These are phyloP conservation scores for Agrilus planipennis DNA, from an alignment of 1,140 invertebrate species.

Conservation along the genomic window DNA sequence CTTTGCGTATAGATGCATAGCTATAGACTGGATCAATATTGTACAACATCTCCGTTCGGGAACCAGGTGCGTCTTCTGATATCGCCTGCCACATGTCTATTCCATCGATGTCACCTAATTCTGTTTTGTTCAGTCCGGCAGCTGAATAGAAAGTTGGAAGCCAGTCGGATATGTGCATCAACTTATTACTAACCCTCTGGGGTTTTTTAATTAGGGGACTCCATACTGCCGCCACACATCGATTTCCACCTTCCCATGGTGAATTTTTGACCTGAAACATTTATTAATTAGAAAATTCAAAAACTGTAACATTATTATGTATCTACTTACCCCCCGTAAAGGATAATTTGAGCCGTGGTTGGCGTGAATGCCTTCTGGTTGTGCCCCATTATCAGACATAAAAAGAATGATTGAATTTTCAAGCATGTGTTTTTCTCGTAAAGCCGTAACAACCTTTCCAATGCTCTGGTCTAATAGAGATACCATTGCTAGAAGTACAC, in stretches of 20 bases:
- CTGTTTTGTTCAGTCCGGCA: slow-evolving; percentile 28
- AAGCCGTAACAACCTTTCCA: slow-evolving; percentile 57
- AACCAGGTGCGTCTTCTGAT: slow-evolving; percentile 35
- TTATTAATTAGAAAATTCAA: slow-evolving; percentile 4
- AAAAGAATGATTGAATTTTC: slow-evolving; percentile 65
- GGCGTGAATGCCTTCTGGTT: slow-evolving; percentile 51
- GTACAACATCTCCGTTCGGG: slow-evolving; percentile 54
- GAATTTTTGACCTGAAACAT: slow-evolving; percentile 55
- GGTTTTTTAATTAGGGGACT: slow-evolving; percentile 48
- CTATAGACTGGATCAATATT: slow-evolving; percentile 56
- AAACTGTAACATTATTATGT: too few species aligned
- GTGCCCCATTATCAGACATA: slow-evolving; percentile 70
- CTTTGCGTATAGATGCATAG: slow-evolving; percentile 48
- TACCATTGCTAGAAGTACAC: slow-evolving; percentile 56
- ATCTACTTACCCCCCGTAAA: slow-evolving; percentile 57
- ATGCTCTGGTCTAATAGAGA: slow-evolving; percentile 78
- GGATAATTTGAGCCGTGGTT: slow-evolving; percentile 84
- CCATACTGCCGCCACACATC: slow-evolving; percentile 69
- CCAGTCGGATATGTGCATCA: slow-evolving; percentile 81
- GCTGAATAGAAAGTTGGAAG: slow-evolving; percentile 65
- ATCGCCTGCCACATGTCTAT: slow-evolving; percentile 56
- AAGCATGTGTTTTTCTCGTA: slow-evolving; percentile 55
- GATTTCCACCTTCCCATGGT: slow-evolving; percentile 77
- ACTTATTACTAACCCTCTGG: slow-evolving; percentile 52
- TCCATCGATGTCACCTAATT: slow-evolving; percentile 47